Evolutionary conservation across 2,113 vertebrate genomes (phyloP), one percentile per base, ranked within the genome.

Genomic region (Chitala chitala): DNA sequence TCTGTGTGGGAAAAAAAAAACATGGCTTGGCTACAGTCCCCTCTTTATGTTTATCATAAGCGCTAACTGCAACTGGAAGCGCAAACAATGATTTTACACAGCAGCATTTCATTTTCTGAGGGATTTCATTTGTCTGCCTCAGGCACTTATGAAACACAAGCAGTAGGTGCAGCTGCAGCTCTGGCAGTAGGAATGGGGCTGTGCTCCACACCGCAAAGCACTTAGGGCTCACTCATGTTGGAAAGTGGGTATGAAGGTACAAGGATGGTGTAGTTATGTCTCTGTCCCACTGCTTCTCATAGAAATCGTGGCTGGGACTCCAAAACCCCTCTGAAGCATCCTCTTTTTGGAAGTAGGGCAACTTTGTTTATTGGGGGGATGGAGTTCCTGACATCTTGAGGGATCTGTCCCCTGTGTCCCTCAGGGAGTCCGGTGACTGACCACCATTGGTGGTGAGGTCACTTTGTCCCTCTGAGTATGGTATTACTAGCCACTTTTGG

Each of bases 241-340:
- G 22, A 53, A 77, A 78, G 78, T 59, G 61, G 74, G 75, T n/a
- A n/a, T 80, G 36, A 40, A 51, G 54, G 26, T 33, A 20, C 8
- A 26, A 2, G 48, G 20, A 44, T 2, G 63, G 12, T 20, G 2
- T 20, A 51, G 20, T 20, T 20, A 3, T 51, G 2, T 2, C 12
- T 66, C 24, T 26, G 51, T 48, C 46, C n/a, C 24, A 12, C 31
- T 51, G 10, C 56, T 55, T 73, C 48, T 48, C 75, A 50, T n/a
- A n/a, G n/a, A n/a, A n/a, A n/a, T n/a, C n/a, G n/a, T n/a, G n/a
- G n/a, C n/a, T n/a, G n/a, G n/a, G n/a, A n/a, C n/a, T n/a, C n/a
- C n/a, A n/a, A n/a, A n/a, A n/a, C n/a, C n/a, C n/a, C n/a, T n/a
- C n/a, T n/a, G n/a, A n/a, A n/a, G n/a, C n/a, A n/a, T n/a, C n/a